Evolutionary conservation across 1,140 invertebrate genomes (phyloP), one percentile per base, ranked within the genome.

Genomic region (Hydropsyche tenuis): DNA sequence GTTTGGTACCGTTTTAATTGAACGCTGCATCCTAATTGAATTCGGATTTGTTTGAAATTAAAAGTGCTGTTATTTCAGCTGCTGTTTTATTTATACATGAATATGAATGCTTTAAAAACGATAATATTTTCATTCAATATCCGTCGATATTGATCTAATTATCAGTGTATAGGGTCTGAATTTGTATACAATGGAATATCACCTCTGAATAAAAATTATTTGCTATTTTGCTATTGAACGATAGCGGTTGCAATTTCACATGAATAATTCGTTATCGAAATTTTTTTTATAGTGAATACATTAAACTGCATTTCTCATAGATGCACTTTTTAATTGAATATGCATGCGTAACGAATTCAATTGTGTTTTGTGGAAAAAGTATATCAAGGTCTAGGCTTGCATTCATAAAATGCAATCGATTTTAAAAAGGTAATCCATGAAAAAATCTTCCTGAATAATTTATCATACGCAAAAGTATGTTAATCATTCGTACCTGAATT

Each of bases 371-470:
- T 65, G 42, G 12, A 65, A 65, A 18, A 65, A 65, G 16, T 14
- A 60, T 9, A 60, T 23, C 37, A 18, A 2, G n/a, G 42, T 45
- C 63, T 37, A n/a, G 63, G n/a, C n/a, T n/a, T 65, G 9, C 56
- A 60, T 60, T 27, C 18, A 14, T 70, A 23, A 12, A 25, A 60
- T 60, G 56, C 56, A n/a, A 27, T 23, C 56, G 56, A 60, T 60
- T 25, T 22, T 60, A 3, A 60, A 60, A 60, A 60, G 56, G n/a
- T 12, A 60, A 18, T 53, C 25, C 23, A 37, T 37, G 9, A 37
- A 37, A 37, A 37, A 37, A 37, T 60, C 64, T 73, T 73, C 72
- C 72, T 73, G 72, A 68, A 73, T 73, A 73, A 70, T 70, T 70
- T 70, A 70, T 37, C 48, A 56, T 70, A 60, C 9, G 20, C 18